phyloP scores from a whole-genome alignment of 2,797 vertebrate species.

The Cirrhinus mrigala region DNA sequence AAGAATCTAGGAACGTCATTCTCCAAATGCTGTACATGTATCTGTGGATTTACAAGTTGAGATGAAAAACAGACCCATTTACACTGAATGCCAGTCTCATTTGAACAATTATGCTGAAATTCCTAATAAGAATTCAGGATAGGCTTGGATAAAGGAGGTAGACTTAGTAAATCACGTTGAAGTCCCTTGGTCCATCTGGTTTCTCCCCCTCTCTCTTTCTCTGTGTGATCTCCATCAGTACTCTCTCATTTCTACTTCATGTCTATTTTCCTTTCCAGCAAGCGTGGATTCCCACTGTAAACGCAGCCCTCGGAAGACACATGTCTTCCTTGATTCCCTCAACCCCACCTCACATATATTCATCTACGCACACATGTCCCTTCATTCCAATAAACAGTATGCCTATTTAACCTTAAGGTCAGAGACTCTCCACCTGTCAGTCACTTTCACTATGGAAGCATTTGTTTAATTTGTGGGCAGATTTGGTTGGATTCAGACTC shows the following conservation, averaged over 20 bases:
- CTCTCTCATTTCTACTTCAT: constrained; percentile 31
- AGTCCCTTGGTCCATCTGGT: constrained; percentile 22
- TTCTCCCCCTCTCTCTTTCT: constrained; percentile 9
- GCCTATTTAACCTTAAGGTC: constrained; percentile 27
- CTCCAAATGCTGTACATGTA: not conserved
- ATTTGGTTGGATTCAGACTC: constrained; percentile 30
- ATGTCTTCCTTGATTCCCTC: constrained; percentile 14
- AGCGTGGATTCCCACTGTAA: constrained; percentile 44
- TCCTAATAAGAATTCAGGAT: not conserved
- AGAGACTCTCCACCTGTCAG: constrained; percentile 30
- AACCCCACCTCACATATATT: constrained; percentile 15
- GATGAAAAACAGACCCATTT: not conserved
- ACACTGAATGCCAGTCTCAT: not conserved
- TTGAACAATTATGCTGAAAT: not conserved
- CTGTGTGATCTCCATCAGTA: constrained; percentile 38
- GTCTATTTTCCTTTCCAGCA: constrained; percentile 57
- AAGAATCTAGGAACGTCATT: not conserved
- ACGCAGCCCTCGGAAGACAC: constrained; percentile 29
- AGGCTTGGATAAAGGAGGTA: not conserved
- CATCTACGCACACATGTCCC: constrained; percentile 44
- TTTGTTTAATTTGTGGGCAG: constrained; percentile 42
- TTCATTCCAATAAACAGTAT: constrained; percentile 44
- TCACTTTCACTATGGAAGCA: constrained; percentile 31
- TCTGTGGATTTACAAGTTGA: not conserved
- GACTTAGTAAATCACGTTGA: not conserved